Percentiles rank a stretch among this genome's conserved stretches.
Conservation (phyloP, 2,113 vertebrate species). For the Otolemur garnettii region DNA sequence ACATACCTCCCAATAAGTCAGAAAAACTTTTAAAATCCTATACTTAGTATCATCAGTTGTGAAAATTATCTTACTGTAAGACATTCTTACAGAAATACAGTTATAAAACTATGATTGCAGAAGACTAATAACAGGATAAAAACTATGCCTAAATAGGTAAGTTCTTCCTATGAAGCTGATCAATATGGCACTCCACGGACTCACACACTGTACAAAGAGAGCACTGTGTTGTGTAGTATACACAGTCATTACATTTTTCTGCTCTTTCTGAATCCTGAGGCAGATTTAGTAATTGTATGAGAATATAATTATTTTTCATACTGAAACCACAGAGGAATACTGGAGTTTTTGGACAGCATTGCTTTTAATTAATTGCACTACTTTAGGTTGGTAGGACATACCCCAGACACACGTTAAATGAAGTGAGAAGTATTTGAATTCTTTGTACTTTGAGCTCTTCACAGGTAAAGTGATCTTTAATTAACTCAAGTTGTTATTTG, state of each 20-base stretch:
- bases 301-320: not conserved
- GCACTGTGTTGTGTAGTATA: not conserved
- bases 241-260: not conserved
- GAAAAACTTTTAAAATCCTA: slow-evolving; percentile 49
- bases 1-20: slow-evolving; percentile 25
- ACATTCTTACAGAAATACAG: slow-evolving; percentile 53
- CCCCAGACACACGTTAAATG: slow-evolving; percentile 70
- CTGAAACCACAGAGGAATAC: slow-evolving; percentile 26
- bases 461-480: slow-evolving; percentile 19
- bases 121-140: not conserved
- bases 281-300: not conserved
- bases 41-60: slow-evolving; percentile 41
- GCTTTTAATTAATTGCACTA: slow-evolving; percentile 80
- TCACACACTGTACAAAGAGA: not conserved
- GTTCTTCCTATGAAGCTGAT: not conserved
- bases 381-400: slow-evolving; percentile 67
- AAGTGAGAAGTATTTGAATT: slow-evolving; percentile 63
- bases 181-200: not conserved
- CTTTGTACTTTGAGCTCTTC: slow-evolving; percentile 75
- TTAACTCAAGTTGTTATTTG: slow-evolving; percentile 60
- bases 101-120: slow-evolving; percentile 54
- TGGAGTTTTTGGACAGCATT: slow-evolving; percentile 57
- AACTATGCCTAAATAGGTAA: slow-evolving; percentile 6
- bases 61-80: slow-evolving; percentile 53
- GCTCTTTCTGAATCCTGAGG: slow-evolving; percentile 16